Evolutionary conservation across 2,888 invertebrate genomes (phyloP).

Genomic region (Oligia latruncula): DNA sequence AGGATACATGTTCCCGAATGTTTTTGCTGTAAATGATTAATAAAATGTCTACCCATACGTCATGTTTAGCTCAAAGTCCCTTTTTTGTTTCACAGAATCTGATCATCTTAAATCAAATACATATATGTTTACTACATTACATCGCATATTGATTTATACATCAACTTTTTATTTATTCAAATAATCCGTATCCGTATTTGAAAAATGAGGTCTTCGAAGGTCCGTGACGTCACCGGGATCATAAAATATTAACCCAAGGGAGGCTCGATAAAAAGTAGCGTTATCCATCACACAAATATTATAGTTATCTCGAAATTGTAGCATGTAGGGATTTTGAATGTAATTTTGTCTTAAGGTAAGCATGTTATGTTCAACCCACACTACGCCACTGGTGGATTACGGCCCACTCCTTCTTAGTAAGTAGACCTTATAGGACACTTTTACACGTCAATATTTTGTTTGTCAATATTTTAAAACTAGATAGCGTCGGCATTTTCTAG

Average conservation of each 20-base stretch:
- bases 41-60: not conserved
- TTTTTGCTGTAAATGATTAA: not conserved
- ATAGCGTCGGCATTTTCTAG: not conserved
- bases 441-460: not conserved
- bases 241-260: conserved; percentile 65
- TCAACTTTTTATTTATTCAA: conserved; percentile 61
- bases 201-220: conserved; percentile 58
- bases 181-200: conserved; percentile 49
- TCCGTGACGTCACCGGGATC: conserved; percentile 52
- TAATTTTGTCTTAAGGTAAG: conserved; percentile 34
- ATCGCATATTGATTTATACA: conserved; percentile 31
- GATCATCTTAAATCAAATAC: conserved; percentile 14
- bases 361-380: not conserved
- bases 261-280: conserved; percentile 53
- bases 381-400: not conserved
- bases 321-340: conserved; percentile 37
- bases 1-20: not conserved
- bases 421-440: not conserved
- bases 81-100: not conserved
- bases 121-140: conserved; percentile 9
- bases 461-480: too few species aligned
- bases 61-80: not conserved
- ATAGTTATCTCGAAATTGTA: conserved; percentile 54
- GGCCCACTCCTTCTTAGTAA: not conserved
- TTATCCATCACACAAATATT: conserved; percentile 64